These are phyloP conservation scores for human (Homo sapiens) DNA, from an alignment of 2,113 vertebrate species.

Conservation along the genomic window GRCh38 chr19:31471501-31472000, in stretches of 20 bases:
- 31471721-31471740: background rate
- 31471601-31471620: rapidly evolving
- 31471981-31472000: rapidly evolving
- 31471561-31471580: background rate
- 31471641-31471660: background rate
- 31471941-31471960: rapidly evolving
- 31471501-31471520: background rate
- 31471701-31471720: rapidly evolving
- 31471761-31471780: background rate
- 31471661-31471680: background rate
- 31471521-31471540: rapidly evolving
- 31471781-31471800: background rate
- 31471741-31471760: background rate
- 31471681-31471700: background rate
- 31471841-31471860: background rate
- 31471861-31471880: background rate
- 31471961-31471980: too few relatives aligned
- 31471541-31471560: background rate
- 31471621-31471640: background rate
- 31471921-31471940: rapidly evolving
- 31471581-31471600: background rate
- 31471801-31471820: background rate
- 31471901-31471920: background rate
- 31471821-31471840: background rate
- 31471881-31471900: rapidly evolving